Percentiles rank a stretch among this genome's conserved stretches.
These are phyloP conservation scores for Dione juno DNA, from an alignment of 2,888 invertebrate species.

Conservation along the genomic window DNA sequence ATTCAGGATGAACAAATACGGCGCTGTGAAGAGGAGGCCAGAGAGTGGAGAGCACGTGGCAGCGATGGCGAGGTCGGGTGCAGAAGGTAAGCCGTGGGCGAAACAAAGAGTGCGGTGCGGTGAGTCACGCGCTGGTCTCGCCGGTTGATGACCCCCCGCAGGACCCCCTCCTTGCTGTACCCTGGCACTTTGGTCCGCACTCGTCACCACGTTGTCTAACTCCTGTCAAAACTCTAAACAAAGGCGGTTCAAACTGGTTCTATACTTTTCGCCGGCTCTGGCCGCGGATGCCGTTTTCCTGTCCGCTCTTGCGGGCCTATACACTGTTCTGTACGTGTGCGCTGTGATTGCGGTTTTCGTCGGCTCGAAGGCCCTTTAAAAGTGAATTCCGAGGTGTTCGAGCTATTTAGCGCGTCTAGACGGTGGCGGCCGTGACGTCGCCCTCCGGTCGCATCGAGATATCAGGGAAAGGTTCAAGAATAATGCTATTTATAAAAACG, in stretches of 20 bases:
- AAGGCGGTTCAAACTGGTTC: slow-evolving; percentile 80
- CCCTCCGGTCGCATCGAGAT: slow-evolving; percentile 16
- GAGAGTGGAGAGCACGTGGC: slow-evolving; percentile 50
- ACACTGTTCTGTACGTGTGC: slow-evolving; percentile 42
- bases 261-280: slow-evolving; percentile 69
- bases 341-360: slow-evolving; percentile 45
- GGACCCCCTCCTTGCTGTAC: slow-evolving; percentile 64
- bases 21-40: slow-evolving; percentile 16
- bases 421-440: slow-evolving; percentile 12
- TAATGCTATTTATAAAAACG: slow-evolving; percentile 32
- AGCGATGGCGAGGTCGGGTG: slow-evolving; percentile 46
- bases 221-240: slow-evolving; percentile 72
- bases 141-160: slow-evolving; percentile 73
- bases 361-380: slow-evolving; percentile 41
- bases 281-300: slow-evolving; percentile 65
- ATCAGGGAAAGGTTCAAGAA: slow-evolving; percentile 43
- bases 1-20: neutral
- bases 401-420: slow-evolving; percentile 35
- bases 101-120: slow-evolving; percentile 65
- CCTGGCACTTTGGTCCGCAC: slow-evolving; percentile 72
- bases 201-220: slow-evolving; percentile 72
- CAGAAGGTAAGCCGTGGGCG: slow-evolving; percentile 57
- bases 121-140: slow-evolving; percentile 72
- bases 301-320: slow-evolving; percentile 56
- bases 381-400: slow-evolving; percentile 46